Evolutionary conservation across 1,140 invertebrate genomes (phyloP), one percentile per base, ranked within the genome.

Genomic region (Dendroctonus valens): DNA sequence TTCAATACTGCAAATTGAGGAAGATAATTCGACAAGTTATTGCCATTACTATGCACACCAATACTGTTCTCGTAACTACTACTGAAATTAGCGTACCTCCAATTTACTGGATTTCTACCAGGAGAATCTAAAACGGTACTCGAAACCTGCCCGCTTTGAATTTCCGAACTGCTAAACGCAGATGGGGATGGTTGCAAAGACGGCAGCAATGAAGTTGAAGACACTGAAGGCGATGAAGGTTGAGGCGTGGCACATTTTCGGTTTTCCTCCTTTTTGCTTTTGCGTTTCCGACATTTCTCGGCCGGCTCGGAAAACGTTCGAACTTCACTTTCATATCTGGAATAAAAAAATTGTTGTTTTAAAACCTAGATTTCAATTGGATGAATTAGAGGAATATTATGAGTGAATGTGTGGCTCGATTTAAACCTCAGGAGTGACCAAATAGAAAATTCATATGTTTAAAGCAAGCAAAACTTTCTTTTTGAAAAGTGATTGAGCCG

Each of bases 111-210:
- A 40, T 40, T 38, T 60, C 58, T 65, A 42, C 58, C 65, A 6
- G 71, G 71, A 46, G 65, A 67, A 41, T 65, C 71, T n/a, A 69
- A 53, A 11, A 71, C 70, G n/a, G 70, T 73, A 44, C 72, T 72
- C 7, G 71, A 69, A 8, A 72, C 58, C 14, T 72, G 69, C n/a
- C 62, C 59, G 38, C 51, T 70, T 54, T 72, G 71, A 14, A 72
- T 69, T 67, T 72, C 69, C 3, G 12, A 12, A 14, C 11, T 62
- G 48, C n/a, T 54, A 14, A 49, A 14, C 2, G 53, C n/a, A 8
- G n/a, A 9, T 11, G 50, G n/a, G n/a, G 14, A 48, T 7, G 7
- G 40, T 50, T 26, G 37, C 37, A 41, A 40, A 12, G 37, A 49
- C 5, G 6, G 38, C 53, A n/a, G 14, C 7, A 50, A 15, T n/a